Conservation (phyloP, 1,140 invertebrate species). For the Magallana angulata region DNA sequence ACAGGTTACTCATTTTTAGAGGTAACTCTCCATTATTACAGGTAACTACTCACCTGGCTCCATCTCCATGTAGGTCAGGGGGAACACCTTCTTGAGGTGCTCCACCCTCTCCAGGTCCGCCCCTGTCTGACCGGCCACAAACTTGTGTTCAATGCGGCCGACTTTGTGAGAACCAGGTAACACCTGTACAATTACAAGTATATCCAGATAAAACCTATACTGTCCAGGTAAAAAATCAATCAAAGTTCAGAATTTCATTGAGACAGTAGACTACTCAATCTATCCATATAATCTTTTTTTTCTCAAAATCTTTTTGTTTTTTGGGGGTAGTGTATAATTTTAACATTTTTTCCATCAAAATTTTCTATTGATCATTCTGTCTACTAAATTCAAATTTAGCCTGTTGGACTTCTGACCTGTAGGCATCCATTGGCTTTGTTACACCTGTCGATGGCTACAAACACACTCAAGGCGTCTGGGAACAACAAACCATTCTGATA, state of each 20-base stretch:
- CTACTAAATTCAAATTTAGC: too few relatives aligned
- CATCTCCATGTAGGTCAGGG: constrained; percentile 63
- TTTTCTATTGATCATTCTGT: too few relatives aligned
- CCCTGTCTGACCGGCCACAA: constrained; percentile 68
- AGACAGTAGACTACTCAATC: too few relatives aligned
- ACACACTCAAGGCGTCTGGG: constrained; percentile 59
- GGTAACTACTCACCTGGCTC: constrained; percentile 62
- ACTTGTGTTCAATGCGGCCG: constrained; percentile 70
- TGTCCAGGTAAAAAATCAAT: too few relatives aligned
- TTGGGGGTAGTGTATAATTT: too few relatives aligned
- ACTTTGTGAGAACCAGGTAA: constrained; percentile 66
- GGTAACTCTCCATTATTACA: not conserved
- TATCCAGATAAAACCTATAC: not conserved
- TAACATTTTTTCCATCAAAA: too few relatives aligned
- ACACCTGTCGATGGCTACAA: constrained; percentile 57
- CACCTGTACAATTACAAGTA: constrained; percentile 48
- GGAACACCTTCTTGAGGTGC: constrained; percentile 59
- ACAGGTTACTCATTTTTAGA: too few relatives aligned
- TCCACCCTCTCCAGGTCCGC: constrained; percentile 67
- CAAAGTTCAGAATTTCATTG: too few relatives aligned
- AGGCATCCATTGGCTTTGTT: constrained; percentile 58
- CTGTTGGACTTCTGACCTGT: constrained; percentile 25
- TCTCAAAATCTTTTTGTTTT: too few relatives aligned
- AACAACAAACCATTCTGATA: constrained; percentile 47
- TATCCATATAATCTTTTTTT: too few relatives aligned